Conservation (phyloP, 2,888 invertebrate genomes). For the Eupithecia subfuscata region DNA sequence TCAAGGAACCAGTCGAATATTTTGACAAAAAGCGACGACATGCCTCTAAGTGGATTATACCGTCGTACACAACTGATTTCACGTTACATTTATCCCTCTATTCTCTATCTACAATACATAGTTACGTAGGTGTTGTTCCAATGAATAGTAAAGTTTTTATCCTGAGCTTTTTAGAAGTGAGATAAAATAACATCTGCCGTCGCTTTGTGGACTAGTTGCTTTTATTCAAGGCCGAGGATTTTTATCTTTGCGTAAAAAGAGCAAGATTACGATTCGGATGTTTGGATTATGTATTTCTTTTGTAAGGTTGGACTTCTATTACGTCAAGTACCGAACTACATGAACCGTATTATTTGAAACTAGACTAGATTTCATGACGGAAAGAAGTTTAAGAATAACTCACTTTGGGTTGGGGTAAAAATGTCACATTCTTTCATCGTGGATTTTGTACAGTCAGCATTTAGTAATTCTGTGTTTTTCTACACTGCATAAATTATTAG, state of each 20-base stretch:
- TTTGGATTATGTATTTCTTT: conserved; percentile 31
- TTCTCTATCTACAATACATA: conserved; percentile 69
- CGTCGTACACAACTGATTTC: conserved; percentile 72
- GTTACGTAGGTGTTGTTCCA: conserved; percentile 78
- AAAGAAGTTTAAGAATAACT: no score
- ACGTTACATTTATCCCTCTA: conserved; percentile 76
- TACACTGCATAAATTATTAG: background rate
- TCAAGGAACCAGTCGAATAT: conserved; percentile 74
- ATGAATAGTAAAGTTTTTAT: conserved; percentile 77
- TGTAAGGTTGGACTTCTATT: conserved; percentile 6
- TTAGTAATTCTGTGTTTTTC: background rate
- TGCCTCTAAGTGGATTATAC: conserved; percentile 82
- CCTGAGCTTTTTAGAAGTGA: conserved; percentile 61
- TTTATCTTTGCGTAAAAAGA: conserved; percentile 62
- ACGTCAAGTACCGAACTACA: background rate
- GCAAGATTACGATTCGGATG: conserved; percentile 52
- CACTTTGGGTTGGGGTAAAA: no score
- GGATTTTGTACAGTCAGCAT: no score
- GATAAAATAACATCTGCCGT: conserved; percentile 73
- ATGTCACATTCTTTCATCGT: no score
- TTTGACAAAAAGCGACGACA: conserved; percentile 77
- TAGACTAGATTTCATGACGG: background rate
- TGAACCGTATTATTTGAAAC: background rate
- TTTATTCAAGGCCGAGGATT: conserved; percentile 51
- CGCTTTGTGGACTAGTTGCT: conserved; percentile 58